Evolutionary conservation across 2,113 vertebrate species (phyloP).

Genomic region (Zapus hudsonius): DNA sequence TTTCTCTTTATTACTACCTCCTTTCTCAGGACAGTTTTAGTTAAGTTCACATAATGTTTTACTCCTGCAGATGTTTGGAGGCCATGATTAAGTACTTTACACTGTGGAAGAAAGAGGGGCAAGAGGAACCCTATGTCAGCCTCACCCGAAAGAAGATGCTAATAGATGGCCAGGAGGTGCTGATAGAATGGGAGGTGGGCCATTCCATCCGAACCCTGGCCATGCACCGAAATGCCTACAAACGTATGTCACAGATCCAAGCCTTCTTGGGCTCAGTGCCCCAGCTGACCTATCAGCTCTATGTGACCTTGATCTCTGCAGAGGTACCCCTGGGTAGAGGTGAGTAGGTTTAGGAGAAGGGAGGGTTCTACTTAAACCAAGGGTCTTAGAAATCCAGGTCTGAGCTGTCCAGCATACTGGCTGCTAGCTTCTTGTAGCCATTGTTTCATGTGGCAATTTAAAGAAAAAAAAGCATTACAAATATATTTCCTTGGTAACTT

Average conservation of each 20-base stretch:
- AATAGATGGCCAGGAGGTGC: slow-evolving; percentile 85
- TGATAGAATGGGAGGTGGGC: slow-evolving; percentile 95
- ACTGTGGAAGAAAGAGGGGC: slow-evolving; percentile 87
- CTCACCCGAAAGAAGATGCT: slow-evolving; percentile 93
- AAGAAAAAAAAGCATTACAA: slow-evolving; percentile 11
- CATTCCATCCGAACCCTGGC: slow-evolving; percentile 91
- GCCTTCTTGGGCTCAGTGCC: slow-evolving; percentile 98
- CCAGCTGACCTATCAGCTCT: slow-evolving; percentile 96
- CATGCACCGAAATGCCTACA: slow-evolving; percentile 95
- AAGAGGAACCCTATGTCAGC: slow-evolving; percentile 94
- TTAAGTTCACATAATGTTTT: slow-evolving; percentile 68
- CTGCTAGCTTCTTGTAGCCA: background rate
- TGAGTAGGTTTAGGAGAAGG: slow-evolving; percentile 82
- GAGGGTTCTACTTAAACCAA: slow-evolving; percentile 48
- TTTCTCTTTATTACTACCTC: background rate
- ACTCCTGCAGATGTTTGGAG: slow-evolving; percentile 92
- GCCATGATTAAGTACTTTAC: slow-evolving; percentile 90
- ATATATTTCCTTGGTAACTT: background rate
- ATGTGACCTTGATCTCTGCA: slow-evolving; percentile 93
- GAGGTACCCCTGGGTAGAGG: slow-evolving; percentile 87
- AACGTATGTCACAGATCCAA: slow-evolving; percentile 95
- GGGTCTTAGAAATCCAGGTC: slow-evolving; percentile 29
- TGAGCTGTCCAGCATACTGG: slow-evolving; percentile 20
- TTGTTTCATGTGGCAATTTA: background rate
- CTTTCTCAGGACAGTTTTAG: slow-evolving; percentile 63